Base-by-base conservation (phyloP, 2,888 invertebrate genomes). In the Lissonota sp. region DNA sequence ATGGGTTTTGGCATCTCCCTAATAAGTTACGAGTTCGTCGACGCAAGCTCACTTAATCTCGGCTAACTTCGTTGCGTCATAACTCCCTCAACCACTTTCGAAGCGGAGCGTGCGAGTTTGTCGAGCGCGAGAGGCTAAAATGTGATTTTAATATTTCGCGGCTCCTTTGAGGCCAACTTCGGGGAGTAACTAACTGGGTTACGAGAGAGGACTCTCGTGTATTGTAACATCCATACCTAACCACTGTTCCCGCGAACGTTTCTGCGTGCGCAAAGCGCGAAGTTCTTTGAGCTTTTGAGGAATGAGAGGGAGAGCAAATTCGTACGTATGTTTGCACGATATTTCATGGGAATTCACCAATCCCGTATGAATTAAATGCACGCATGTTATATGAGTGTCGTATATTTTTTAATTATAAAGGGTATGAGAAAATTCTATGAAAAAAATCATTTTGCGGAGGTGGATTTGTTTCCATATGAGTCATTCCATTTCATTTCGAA, bases 141-240 rank as follows among this genome's bases (percentile, higher is more conserved):
- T 90, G 87, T 87, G 89, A 91, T 91, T 91, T 91, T 90, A 90
- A 91, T 90, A 90, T 91, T 84, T 90, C 88, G 87, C 87, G 84
- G 87, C 87, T 87, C 88, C 90, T 90, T 90, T 87, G 90, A 89
- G 83, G 83, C 42, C 82, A 88, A 87, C 87, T 87, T 88, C 74
- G 82, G 87, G 86, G 86, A 88, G 86, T 88, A 86, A 86, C 89
- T 90, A 91, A 91, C 90, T 88, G 87, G 88, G 88, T 91, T 90
- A 87, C 77, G 79, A 76, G 74, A 76, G 79, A 76, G 74, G 74
- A 80, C 83, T 76, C 79, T 69, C 44, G 40, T 42, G 49, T 67
- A 57, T 72, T 10, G 8, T 16, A 6, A 40, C 51, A 40, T 12
- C 10, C n/a, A 62, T 37, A 16, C 46, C 42, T 39, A 8, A 69